Percentiles rank a stretch among this genome's conserved stretches.
Evolutionary conservation across 2,888 invertebrate species (phyloP).

Genomic region (Uropetala carovei): DNA sequence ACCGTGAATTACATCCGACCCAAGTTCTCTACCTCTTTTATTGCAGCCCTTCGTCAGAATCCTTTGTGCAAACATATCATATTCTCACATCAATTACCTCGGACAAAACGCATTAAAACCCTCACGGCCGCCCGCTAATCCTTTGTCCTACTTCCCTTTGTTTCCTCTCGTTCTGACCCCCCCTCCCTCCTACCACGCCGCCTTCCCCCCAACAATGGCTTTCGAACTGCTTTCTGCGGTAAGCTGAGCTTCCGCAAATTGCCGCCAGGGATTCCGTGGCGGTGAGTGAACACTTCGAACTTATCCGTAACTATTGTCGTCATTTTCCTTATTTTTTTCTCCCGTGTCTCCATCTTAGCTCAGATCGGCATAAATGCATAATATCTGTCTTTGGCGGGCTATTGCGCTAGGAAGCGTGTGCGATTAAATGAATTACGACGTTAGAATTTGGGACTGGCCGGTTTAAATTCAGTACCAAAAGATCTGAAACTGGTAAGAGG

Average conservation of each 20-base stretch:
- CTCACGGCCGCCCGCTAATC: background rate
- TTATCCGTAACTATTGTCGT: too few relatives aligned
- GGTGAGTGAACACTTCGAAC: too few relatives aligned
- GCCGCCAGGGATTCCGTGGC: conserved; percentile 4
- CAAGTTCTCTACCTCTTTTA: background rate
- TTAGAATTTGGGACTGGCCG: too few relatives aligned
- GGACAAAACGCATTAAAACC: background rate
- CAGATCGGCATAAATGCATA: too few relatives aligned
- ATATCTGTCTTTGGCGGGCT: too few relatives aligned
- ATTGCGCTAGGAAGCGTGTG: too few relatives aligned
- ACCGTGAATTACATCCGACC: background rate
- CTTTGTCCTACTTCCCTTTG: background rate
- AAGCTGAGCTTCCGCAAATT: conserved; percentile 19
- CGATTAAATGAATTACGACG: too few relatives aligned
- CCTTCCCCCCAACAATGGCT: background rate
- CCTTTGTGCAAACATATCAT: conserved; percentile 32
- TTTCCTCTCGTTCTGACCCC: background rate
- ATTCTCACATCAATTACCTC: background rate
- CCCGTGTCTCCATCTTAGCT: too few relatives aligned
- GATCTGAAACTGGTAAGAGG: too few relatives aligned
- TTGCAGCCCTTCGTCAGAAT: conserved; percentile 20
- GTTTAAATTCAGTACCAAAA: too few relatives aligned
- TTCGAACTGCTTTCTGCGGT: background rate
- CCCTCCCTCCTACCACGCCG: background rate
- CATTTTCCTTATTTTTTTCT: too few relatives aligned